Conservation (phyloP, 2,888 invertebrate genomes). For the Baronia brevicornis region DNA sequence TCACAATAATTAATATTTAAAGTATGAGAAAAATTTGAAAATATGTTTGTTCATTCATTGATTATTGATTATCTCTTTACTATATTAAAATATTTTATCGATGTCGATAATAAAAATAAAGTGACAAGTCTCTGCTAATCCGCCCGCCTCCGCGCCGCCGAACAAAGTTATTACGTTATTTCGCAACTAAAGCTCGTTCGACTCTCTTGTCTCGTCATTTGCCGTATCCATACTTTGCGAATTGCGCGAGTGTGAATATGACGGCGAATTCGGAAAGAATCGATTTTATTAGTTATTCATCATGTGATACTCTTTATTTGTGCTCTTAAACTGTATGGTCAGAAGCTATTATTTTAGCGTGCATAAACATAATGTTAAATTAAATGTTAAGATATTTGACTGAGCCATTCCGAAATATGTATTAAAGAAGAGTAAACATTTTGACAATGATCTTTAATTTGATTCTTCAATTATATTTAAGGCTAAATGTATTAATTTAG, state of each 20-base stretch:
- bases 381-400: too few species aligned
- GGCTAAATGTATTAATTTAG: too few species aligned
- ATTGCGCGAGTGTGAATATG: slow-evolving; percentile 3
- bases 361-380: too few species aligned
- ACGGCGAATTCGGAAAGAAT: slow-evolving; percentile 10
- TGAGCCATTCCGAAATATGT: too few species aligned
- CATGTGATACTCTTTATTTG: neutral
- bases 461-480: too few species aligned
- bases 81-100: slow-evolving; percentile 14
- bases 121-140: slow-evolving; percentile 10
- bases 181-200: slow-evolving; percentile 25
- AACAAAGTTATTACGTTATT: slow-evolving; percentile 23
- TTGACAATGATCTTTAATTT: too few species aligned
- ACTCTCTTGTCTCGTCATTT: slow-evolving; percentile 19
- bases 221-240: slow-evolving; percentile 6
- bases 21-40: too few species aligned
- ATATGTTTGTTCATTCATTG: too few species aligned
- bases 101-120: slow-evolving; percentile 14
- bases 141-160: slow-evolving; percentile 19
- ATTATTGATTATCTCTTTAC: neutral
- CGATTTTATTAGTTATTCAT: slow-evolving; percentile 8
- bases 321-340: too few species aligned
- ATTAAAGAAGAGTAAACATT: too few species aligned
- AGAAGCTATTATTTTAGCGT: too few species aligned
- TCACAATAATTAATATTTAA: too few species aligned